Evolutionary conservation across 2,113 vertebrate species (phyloP), one percentile per base, ranked within the genome.

Genomic region (Syrmaticus mikado): DNA sequence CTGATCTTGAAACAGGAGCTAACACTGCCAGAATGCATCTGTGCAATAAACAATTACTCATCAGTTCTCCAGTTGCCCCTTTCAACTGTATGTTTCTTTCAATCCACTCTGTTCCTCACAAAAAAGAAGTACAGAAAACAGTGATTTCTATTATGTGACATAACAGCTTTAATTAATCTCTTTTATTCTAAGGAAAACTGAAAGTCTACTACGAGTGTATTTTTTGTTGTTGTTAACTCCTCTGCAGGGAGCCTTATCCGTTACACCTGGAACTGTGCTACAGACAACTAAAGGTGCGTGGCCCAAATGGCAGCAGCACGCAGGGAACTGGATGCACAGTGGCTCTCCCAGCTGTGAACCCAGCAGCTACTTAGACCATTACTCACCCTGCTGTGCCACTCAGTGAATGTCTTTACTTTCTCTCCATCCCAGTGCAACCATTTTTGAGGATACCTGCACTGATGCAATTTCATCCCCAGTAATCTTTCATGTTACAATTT

Each of bases 151-250:
- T 94, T 86, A 79, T 93, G 74, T 97, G 86, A 66, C 11, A 12
- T 93, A 60, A 94, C 45, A 82, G 90, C 70, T 75, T 92, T 85
- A 88, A 97, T 94, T 73, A 94, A 89, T 89, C 89, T 93, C 77
- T 96, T 96, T 92, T 91, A 95, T 95, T 92, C 81, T 66, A 94
- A 91, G 92, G 72, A 92, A 95, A 93, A 46, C 20, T 68, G 74
- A 89, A 90, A 89, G 93, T 92, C 57, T 52, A 2, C 66, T 67
- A 91, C 67, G 92, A 86, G 64, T 77, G 34, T 62, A 74, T 21
- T 32, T 43, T 75, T 76, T 94, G 86, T 72, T 8, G 75, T 73
- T 10, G 71, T 8, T 41, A 1, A 53, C 46, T 4, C 48, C 81
- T 62, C 21, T n/a, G 45, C 27, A 34, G 20, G 45, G 13, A 11